Conservation (phyloP, 1,140 invertebrate genomes). For the Drosophila tani region DNA sequence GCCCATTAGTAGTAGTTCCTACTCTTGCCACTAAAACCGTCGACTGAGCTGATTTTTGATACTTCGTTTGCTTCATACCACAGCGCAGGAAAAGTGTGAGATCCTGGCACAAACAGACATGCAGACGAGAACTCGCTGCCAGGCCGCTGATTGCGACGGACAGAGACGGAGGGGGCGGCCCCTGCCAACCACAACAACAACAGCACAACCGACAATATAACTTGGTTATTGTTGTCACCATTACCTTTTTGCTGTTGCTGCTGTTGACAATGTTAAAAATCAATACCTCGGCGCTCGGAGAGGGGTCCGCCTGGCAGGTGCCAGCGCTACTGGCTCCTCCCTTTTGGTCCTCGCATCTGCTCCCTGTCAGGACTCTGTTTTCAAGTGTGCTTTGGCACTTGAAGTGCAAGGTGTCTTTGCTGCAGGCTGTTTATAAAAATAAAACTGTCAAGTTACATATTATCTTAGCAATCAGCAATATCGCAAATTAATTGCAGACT, state of each 20-base stretch:
- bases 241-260: constrained; percentile 1
- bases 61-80: constrained; percentile 4
- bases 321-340: not conserved
- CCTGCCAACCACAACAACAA: constrained; percentile 21
- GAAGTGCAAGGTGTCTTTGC: not conserved
- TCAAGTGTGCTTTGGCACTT: not conserved
- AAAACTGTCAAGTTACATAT: not conserved
- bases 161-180: not conserved
- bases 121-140: not conserved
- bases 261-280: constrained; percentile 45
- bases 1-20: constrained; percentile 35
- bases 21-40: constrained; percentile 15
- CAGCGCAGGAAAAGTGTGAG: not conserved
- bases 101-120: not conserved
- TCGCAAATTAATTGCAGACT: not conserved
- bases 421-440: not conserved
- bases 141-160: constrained; percentile 2
- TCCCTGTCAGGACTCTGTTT: not conserved
- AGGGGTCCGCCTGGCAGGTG: constrained; percentile 27
- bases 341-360: not conserved
- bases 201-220: constrained; percentile 1
- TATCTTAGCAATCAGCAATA: not conserved
- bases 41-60: constrained; percentile 22
- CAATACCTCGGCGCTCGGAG: constrained; percentile 41
- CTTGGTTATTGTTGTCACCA: constrained; percentile 37